Evolutionary conservation across 1,140 invertebrate species (phyloP), one percentile per base, ranked within the genome.

Genomic region (Chironomus striatipennis): DNA sequence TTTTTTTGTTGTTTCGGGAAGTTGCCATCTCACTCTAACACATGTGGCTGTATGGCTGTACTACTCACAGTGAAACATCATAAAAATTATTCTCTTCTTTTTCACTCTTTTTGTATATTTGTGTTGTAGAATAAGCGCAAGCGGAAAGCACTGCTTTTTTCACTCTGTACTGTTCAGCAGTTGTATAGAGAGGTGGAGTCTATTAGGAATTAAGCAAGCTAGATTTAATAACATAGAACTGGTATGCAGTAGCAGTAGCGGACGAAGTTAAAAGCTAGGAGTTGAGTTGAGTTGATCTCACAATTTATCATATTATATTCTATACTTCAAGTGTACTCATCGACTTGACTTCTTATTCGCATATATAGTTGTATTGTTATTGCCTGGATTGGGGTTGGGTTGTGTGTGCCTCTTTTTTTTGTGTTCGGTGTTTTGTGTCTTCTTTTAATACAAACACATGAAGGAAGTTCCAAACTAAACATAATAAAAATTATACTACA

Each of bases 401-500:
- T 34, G 24, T 34, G 47, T 12, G 47, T n/a, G n/a, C n/a, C n/a
- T 12, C n/a, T 57, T 57, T 57, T 57, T 57, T 7, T 57, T n/a
- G n/a, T n/a, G n/a, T n/a, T n/a, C n/a, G n/a, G n/a, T n/a, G n/a
- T n/a, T n/a, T n/a, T n/a, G n/a, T n/a, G n/a, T n/a, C n/a, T n/a
- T n/a, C n/a, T 57, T 10, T 57, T 3, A n/a, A 57, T 57, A 12
- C 47, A n/a, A 67, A 67, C 64, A 67, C 12, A 7, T 18, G 64
- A 67, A 20, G n/a, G 64, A 70, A 21, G 17, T 18, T 57, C 47
- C 47, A n/a, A n/a, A 57, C 65, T 70, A 70, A 70, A 70, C 65
- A 70, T 70, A 70, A 70, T 70, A 70, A 70, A 70, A 67, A 70
- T 18, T 70, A 70, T 20, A 70, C 65, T 70, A 70, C 65, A 70